Base-by-base conservation (phyloP, 2,888 invertebrate species). In the Chrysomela aeneicollis region DNA sequence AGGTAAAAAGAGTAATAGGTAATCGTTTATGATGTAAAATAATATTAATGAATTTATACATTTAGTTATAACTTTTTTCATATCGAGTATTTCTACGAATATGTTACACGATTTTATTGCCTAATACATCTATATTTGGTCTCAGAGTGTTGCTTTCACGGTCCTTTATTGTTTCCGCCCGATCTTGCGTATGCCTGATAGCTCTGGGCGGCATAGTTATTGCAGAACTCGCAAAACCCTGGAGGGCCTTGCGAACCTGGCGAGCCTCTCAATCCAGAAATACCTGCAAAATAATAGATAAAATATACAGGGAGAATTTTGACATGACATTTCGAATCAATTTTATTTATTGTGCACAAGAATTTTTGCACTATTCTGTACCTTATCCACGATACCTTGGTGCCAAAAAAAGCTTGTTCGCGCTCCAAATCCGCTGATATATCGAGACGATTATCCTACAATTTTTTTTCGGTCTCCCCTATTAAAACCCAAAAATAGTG, bases 241-340 rank as follows among this genome's bases (percentile, higher is more conserved):
- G 87, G 85, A 35, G 86, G 78, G 26, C 92, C 92, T 67, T 89
- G 86, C 0, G 86, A 82, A 2, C 92, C 92, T 12, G 88, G 87
- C 15, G 85, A 77, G 1, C 92, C 91, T 65, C 86, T 82, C 19
- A 85, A 83, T 17, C 78, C 78, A 12, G 76, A 73, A 15, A 69
- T 19, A 57, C 78, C 76, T 76, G 47, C 42, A 57, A 57, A 19
- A 51, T 21, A 18, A n/a, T 46, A 47, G 1, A 47, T 21, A 21
- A 26, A 37, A 60, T 60, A 59, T 6, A 59, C 32, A 26, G 32
- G 15, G 15, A 54, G 9, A 19, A 8, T 17, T 47, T 6, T 47
- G n/a, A 52, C 19, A n/a, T n/a, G 12, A 52, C 8, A 52, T n/a
- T n/a, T n/a, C n/a, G n/a, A n/a, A n/a, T n/a, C n/a, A n/a, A n/a